A percentile compares a stretch with the other conserved stretches of the same genome.
These are phyloP conservation scores for Ephestia elutella DNA, from an alignment of 1,140 invertebrate genomes.

Conservation along the genomic window DNA sequence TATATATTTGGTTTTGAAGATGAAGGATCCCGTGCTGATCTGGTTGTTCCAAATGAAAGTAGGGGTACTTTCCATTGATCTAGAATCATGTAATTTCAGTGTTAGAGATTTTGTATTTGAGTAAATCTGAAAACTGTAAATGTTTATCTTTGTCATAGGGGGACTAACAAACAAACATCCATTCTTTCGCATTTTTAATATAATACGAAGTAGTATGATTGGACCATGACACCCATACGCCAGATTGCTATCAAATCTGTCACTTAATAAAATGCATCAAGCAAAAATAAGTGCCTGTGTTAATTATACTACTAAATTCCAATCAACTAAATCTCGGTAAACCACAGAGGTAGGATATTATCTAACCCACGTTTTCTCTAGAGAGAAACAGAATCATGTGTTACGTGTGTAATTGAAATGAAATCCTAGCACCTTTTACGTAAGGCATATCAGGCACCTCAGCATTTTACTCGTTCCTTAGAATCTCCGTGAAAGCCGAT, in stretches of 20 bases:
- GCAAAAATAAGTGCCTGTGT: not conserved
- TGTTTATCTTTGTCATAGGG: too few relatives aligned
- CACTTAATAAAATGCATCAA: not conserved
- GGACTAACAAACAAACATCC: too few relatives aligned
- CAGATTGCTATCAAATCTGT: not conserved
- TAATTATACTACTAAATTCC: not conserved
- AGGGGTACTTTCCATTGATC: too few relatives aligned
- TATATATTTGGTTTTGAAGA: too few relatives aligned
- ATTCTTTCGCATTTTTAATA: too few relatives aligned
- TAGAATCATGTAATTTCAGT: too few relatives aligned
- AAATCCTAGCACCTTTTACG: not conserved
- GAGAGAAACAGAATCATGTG: not conserved
- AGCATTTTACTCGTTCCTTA: not conserved
- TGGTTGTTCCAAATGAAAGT: too few relatives aligned
- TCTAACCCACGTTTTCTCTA: not conserved
- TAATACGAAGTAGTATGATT: too few relatives aligned
- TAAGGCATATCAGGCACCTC: not conserved
- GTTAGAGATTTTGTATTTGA: too few relatives aligned
- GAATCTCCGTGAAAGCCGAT: conserved; percentile 1
- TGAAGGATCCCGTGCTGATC: too few relatives aligned
- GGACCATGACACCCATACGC: too few relatives aligned
- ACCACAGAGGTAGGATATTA: not conserved
- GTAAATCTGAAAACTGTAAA: too few relatives aligned
- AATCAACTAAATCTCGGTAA: not conserved
- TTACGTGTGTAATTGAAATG: not conserved